phyloP scores from a whole-genome alignment of 2,888 invertebrate genomes.

The Esperia sulphurella region DNA sequence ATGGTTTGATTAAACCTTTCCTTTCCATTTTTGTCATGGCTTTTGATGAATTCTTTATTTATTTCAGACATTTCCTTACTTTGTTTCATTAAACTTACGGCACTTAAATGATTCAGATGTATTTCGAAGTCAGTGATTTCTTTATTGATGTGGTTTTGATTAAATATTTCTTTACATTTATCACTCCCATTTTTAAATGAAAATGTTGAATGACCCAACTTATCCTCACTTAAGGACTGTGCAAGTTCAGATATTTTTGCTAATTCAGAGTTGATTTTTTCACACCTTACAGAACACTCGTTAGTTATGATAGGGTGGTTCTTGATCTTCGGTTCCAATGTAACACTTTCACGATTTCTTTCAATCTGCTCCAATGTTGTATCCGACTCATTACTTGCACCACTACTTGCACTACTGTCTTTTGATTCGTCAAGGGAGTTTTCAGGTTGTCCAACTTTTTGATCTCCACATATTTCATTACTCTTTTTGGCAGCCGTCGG shows the following conservation, averaged over 20 bases:
- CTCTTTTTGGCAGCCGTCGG: slow-evolving; percentile 3
- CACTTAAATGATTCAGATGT: slow-evolving; percentile 32
- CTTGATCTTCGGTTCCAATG: slow-evolving; percentile 37
- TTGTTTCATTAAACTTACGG: slow-evolving; percentile 40
- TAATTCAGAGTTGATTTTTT: slow-evolving; percentile 35
- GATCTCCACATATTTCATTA: slow-evolving; percentile 6
- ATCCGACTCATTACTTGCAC: slow-evolving; percentile 38
- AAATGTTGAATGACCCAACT: slow-evolving; percentile 19
- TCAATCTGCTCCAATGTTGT: slow-evolving; percentile 38
- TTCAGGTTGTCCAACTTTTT: slow-evolving; percentile 5
- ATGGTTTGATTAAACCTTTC: slow-evolving; percentile 40
- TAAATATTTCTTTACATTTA: slow-evolving; percentile 31
- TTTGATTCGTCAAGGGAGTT: not conserved
- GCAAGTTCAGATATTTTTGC: slow-evolving; percentile 27
- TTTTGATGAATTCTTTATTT: slow-evolving; percentile 31
- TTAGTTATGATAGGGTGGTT: slow-evolving; percentile 33
- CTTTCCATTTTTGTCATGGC: slow-evolving; percentile 43
- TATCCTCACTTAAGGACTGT: slow-evolving; percentile 33
- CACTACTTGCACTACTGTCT: slow-evolving; percentile 28
- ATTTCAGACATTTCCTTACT: slow-evolving; percentile 38
- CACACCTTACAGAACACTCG: slow-evolving; percentile 32
- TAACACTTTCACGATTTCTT: slow-evolving; percentile 28
- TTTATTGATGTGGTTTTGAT: slow-evolving; percentile 41
- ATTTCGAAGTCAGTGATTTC: slow-evolving; percentile 44
- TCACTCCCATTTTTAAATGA: slow-evolving; percentile 32